A percentile compares a stretch with the other conserved stretches of the same genome.
Conservation (phyloP, 2,888 invertebrate species). For the Notodonta ziczac region DNA sequence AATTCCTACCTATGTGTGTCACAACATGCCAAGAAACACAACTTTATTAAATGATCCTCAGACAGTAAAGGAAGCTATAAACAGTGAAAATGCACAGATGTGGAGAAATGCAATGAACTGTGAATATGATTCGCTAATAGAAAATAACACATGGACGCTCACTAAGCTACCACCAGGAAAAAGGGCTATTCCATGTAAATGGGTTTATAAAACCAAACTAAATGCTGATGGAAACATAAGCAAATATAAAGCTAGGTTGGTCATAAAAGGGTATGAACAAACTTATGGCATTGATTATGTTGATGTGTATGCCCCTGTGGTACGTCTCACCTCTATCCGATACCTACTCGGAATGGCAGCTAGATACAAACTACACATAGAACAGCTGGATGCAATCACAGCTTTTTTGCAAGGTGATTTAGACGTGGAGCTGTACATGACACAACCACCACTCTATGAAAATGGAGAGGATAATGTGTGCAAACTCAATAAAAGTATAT, state of each 20-base stretch:
- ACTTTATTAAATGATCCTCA: background rate
- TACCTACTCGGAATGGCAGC: background rate
- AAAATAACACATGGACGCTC: conserved; percentile 3
- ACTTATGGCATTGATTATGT: too few relatives aligned
- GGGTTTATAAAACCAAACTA: background rate
- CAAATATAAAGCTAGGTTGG: too few relatives aligned
- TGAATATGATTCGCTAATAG: background rate
- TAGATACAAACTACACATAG: background rate
- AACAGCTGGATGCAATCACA: background rate
- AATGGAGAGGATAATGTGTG: too few relatives aligned
- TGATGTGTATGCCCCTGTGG: too few relatives aligned
- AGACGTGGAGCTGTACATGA: background rate
- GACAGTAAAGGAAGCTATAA: background rate
- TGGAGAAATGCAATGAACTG: background rate
- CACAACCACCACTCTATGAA: background rate
- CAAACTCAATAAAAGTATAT: too few relatives aligned
- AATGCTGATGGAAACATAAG: background rate
- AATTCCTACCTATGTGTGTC: background rate
- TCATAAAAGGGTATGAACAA: too few relatives aligned
- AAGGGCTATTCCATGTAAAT: background rate
- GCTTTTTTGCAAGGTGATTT: background rate
- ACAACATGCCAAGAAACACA: too few relatives aligned
- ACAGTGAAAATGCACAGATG: background rate
- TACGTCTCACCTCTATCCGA: too few relatives aligned
- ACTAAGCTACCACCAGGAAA: background rate